Evolutionary conservation across 2,888 invertebrate species (phyloP), one percentile per base, ranked within the genome.

Genomic region (Lasioglossum villosulum): DNA sequence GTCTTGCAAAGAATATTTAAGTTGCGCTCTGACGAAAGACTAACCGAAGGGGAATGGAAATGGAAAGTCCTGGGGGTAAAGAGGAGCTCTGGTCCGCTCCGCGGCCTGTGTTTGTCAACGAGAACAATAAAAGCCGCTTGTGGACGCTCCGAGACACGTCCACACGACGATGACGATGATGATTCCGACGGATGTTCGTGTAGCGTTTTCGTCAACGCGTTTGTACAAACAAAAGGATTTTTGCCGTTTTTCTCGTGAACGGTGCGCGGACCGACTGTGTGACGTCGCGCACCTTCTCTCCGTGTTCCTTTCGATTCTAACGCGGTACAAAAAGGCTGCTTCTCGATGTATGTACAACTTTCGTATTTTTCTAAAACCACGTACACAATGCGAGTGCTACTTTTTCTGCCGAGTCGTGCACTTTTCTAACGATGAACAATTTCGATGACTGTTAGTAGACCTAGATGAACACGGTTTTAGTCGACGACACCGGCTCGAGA

Each of bases 61-160:
- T 59, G 63, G 66, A 78, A 27, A 78, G n/a, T 56, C n/a, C 56
- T 56, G 74, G 42, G 52, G 59, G 59, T 19, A 27, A 56, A 23
- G 30, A n/a, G 8, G 27, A 30, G 8, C 59, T 78, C 66, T 52
- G 52, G 56, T n/a, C 59, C 70, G 48, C 74, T 59, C 78, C 73
- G 23, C 37, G 37, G 34, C 23, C 72, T 80, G 82, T 86, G 83
- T 88, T 86, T 80, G 78, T 82, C 80, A 78, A 68, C 68, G 80
- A 82, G 75, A 85, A 88, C 88, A 86, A 88, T 88, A 86, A 87
- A 16, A 63, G 63, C 63, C 39, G 72, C 72, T 74, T 56, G 68
- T 75, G 78, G 75, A 80, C 75, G 72, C 66, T 73, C 71, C 27
- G 59, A 81, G 68, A 79, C 76, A 66, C 71, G 52, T 16, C 6